Conservation (phyloP, 2,888 invertebrate species). For the Hetaerina titia region DNA sequence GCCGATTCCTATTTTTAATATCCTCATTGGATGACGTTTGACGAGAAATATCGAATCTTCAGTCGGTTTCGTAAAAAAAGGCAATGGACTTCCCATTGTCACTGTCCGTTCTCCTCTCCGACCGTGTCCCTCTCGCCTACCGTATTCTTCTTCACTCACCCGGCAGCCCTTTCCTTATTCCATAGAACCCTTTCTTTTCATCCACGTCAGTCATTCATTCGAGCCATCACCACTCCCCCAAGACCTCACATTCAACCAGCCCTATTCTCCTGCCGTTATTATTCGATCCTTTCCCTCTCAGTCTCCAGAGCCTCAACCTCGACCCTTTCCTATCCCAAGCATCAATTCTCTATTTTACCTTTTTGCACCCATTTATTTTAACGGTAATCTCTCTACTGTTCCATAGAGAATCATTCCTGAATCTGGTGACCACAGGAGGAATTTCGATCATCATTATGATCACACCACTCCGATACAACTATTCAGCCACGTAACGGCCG, state of each 20-base stretch:
- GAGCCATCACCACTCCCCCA: not conserved
- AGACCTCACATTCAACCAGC: not conserved
- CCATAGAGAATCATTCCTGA: not conserved
- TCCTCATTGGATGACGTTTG: not conserved
- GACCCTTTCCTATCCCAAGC: not conserved
- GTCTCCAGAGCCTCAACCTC: not conserved
- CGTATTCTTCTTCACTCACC: not conserved
- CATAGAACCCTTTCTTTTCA: not conserved
- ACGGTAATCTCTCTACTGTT: not conserved
- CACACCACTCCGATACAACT: not conserved
- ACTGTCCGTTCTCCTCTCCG: not conserved
- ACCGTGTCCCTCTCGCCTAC: not conserved
- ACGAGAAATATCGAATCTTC: not conserved
- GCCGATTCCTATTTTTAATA: constrained; percentile 11
- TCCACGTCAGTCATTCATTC: not conserved
- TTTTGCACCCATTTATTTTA: not conserved
- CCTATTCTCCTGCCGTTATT: not conserved
- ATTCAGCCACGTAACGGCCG: not conserved
- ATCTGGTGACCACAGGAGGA: not conserved
- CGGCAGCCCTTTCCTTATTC: not conserved
- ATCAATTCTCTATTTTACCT: not conserved
- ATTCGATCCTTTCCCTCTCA: not conserved
- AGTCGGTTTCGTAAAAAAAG: not conserved
- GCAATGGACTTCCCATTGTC: not conserved
- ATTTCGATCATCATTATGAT: too few relatives aligned